These are phyloP conservation scores for Drosophila tsacasi DNA, from an alignment of 1,140 invertebrate species.

Conservation along the genomic window DNA sequence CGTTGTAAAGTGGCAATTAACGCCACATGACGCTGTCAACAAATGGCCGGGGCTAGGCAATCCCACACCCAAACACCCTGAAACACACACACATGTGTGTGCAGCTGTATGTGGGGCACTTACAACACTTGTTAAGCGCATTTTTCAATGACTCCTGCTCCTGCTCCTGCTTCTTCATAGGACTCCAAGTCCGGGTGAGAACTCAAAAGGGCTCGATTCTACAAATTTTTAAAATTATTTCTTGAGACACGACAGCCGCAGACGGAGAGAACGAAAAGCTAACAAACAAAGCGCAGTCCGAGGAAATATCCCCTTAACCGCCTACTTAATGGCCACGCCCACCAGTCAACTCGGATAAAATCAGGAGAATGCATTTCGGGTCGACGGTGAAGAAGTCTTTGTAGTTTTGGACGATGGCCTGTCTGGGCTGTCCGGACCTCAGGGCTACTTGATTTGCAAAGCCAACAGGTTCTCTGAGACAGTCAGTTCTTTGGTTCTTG, in stretches of 20 bases:
- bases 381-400: not conserved
- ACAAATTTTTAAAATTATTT: conserved; percentile 50
- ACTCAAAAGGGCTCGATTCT: not conserved
- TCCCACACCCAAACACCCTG: conserved; percentile 9
- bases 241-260: conserved; percentile 28
- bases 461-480: not conserved
- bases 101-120: conserved; percentile 21
- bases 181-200: too few species aligned
- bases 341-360: conserved; percentile 15
- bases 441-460: not conserved
- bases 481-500: not conserved
- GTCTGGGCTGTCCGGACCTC: conserved; percentile 11
- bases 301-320: conserved; percentile 8
- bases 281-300: not conserved
- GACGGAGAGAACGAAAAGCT: not conserved
- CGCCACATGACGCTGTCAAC: conserved; percentile 67
- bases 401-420: conserved; percentile 5
- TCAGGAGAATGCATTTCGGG: not conserved
- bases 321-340: conserved; percentile 8
- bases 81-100: not conserved
- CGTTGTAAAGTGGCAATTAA: conserved; percentile 69
- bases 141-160: conserved; percentile 47
- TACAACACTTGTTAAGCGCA: conserved; percentile 63
- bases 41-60: conserved; percentile 54
- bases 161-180: too few species aligned